These are phyloP conservation scores for Thermophis baileyi DNA, from an alignment of 2,113 vertebrate genomes.

Conservation along the genomic window DNA sequence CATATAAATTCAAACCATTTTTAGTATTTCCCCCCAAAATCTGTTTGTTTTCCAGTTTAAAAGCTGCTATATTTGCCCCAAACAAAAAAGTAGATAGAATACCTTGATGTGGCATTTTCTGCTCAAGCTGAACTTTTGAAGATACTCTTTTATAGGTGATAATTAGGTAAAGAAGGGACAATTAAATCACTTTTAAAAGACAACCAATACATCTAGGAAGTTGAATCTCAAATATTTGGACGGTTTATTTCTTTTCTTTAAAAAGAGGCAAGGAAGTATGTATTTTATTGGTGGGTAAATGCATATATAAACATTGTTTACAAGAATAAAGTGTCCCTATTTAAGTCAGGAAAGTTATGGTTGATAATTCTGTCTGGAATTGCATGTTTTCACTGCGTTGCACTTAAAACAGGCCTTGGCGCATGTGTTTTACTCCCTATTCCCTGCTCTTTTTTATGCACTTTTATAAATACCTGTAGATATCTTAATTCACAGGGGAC, in stretches of 20 bases:
- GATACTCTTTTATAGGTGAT: background rate
- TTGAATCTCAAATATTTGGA: background rate
- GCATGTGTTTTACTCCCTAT: background rate
- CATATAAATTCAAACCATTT: background rate
- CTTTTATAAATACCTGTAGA: background rate
- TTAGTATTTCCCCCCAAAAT: background rate
- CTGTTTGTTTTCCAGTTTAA: background rate
- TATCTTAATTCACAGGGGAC: background rate
- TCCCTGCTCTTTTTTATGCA: no score
- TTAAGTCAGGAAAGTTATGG: background rate
- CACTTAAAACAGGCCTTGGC: background rate
- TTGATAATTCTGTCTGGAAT: background rate
- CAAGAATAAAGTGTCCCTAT: background rate
- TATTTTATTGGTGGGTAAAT: background rate
- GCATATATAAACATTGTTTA: background rate
- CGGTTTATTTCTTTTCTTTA: background rate
- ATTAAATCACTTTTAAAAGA: background rate
- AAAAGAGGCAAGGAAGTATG: background rate
- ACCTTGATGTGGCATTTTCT: background rate
- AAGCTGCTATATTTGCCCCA: background rate
- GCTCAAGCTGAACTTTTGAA: background rate
- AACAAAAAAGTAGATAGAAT: background rate
- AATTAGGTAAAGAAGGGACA: background rate
- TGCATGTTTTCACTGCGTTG: background rate
- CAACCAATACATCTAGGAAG: background rate